These are phyloP conservation scores for Lasioglossum villosulum DNA, from an alignment of 2,888 invertebrate species.

Conservation along the genomic window DNA sequence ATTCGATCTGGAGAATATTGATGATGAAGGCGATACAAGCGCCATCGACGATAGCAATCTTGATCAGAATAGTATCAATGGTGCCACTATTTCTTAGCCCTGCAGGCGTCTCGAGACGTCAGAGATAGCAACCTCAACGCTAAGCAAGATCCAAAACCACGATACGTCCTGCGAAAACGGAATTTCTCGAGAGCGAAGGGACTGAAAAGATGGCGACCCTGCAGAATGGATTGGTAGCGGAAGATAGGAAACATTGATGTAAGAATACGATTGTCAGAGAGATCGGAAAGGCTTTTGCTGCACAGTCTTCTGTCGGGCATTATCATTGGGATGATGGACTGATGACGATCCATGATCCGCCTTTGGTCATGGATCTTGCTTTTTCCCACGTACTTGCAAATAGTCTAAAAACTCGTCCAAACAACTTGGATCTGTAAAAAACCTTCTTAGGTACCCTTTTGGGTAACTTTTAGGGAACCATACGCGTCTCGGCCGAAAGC, in stretches of 20 bases:
- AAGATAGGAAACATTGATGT: neutral
- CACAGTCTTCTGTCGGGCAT: neutral
- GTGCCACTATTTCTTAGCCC: too few relatives aligned
- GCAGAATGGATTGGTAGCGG: neutral
- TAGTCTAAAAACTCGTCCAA: neutral
- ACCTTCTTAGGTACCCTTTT: neutral
- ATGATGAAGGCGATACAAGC: slow-evolving; percentile 1
- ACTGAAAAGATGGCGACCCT: neutral
- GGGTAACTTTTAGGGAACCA: neutral
- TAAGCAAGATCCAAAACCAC: slow-evolving; percentile 6
- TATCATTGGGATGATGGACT: neutral
- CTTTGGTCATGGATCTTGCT: too few relatives aligned
- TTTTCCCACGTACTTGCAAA: neutral
- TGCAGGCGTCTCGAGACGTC: neutral
- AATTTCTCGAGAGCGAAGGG: neutral
- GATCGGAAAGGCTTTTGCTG: neutral
- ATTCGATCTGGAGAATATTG: neutral
- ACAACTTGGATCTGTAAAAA: too few relatives aligned
- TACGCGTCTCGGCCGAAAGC: neutral
- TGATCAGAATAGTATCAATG: neutral
- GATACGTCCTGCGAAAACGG: neutral
- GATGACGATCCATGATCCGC: neutral
- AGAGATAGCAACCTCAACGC: neutral
- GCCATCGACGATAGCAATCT: neutral
- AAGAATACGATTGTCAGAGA: neutral